Evolutionary conservation across 2,888 invertebrate genomes (phyloP).

Genomic region (Cinara cedri): DNA sequence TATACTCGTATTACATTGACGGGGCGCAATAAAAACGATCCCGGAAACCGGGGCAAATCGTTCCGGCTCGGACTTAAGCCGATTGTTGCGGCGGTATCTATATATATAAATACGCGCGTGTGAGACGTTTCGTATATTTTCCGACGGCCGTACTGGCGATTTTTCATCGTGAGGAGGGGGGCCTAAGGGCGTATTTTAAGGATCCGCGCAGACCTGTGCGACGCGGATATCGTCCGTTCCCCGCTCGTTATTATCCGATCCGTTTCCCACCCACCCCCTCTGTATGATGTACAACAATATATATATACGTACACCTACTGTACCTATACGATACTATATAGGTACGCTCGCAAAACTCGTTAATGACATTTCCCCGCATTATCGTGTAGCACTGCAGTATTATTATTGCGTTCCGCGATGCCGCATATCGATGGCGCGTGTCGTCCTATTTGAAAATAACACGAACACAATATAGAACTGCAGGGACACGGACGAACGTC

Average conservation of each 20-base stretch:
- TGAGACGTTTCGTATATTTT: constrained; percentile 20
- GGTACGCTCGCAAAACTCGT: not conserved
- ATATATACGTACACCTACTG: not conserved
- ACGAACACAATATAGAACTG: not conserved
- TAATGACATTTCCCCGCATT: not conserved
- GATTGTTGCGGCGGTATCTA: constrained; percentile 38
- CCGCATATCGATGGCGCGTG: not conserved
- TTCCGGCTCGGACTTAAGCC: constrained; percentile 21
- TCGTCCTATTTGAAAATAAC: not conserved
- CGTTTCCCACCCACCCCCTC: not conserved
- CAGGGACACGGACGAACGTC: not conserved
- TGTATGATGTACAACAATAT: not conserved
- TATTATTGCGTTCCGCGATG: not conserved
- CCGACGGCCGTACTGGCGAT: not conserved
- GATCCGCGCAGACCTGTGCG: not conserved
- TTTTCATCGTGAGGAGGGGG: constrained; percentile 25
- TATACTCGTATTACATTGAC: constrained; percentile 33
- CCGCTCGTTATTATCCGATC: too few relatives aligned
- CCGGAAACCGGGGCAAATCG: constrained; percentile 43
- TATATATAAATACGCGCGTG: not conserved
- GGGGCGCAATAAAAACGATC: constrained; percentile 43
- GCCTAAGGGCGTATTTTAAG: constrained; percentile 34
- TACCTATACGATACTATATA: too few relatives aligned
- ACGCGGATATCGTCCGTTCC: too few relatives aligned
- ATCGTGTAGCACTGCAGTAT: not conserved